Conservation (phyloP, 2,797 vertebrate genomes). For the Cryptoblepharus egeriae region DNA sequence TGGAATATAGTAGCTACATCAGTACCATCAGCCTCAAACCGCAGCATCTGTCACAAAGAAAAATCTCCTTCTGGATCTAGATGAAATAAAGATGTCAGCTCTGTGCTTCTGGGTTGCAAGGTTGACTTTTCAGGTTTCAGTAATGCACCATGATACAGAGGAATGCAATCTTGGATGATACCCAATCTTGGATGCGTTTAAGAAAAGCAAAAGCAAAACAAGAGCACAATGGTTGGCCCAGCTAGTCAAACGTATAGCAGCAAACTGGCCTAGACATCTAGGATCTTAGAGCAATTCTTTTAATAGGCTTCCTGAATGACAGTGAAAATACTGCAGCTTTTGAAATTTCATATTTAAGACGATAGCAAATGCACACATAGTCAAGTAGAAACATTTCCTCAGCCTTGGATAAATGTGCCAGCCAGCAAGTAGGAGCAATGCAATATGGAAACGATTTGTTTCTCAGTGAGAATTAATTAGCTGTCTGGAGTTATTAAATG, state of each 20-base stretch:
- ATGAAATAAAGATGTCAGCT: neutral
- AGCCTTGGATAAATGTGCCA: constrained; percentile 44
- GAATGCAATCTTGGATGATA: neutral
- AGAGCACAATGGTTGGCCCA: neutral
- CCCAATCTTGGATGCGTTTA: neutral
- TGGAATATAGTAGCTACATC: too few relatives aligned
- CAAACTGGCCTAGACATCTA: neutral
- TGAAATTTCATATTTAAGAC: neutral
- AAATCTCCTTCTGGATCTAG: neutral
- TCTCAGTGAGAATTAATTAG: constrained; percentile 62
- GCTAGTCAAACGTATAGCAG: neutral
- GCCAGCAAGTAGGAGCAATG: constrained; percentile 31
- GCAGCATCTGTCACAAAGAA: neutral
- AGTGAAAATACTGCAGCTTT: neutral
- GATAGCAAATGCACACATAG: neutral
- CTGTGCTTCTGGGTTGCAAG: neutral
- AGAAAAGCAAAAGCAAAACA: neutral
- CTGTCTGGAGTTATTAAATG: constrained; percentile 54
- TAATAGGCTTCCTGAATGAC: neutral
- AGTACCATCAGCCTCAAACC: neutral
- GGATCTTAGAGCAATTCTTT: constrained; percentile 14
- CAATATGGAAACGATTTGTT: constrained; percentile 45
- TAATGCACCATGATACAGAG: neutral
- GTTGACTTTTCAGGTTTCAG: neutral
- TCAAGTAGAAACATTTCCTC: constrained; percentile 14